phyloP scores from a whole-genome alignment of 2,797 vertebrate species.

The Anguilla marmorata region DNA sequence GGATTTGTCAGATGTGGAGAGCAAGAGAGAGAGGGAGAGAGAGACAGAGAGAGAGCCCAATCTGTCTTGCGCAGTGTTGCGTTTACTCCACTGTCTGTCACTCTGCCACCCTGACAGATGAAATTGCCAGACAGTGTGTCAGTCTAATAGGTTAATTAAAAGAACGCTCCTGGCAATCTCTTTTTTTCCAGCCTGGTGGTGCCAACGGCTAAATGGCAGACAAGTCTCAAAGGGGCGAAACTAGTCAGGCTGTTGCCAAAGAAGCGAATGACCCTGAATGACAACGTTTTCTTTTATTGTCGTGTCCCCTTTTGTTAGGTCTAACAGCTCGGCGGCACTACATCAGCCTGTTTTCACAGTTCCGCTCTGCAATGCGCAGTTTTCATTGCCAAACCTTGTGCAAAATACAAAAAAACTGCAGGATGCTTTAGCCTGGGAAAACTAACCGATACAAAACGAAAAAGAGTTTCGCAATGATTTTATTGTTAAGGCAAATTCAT shows the following conservation, averaged over 20 bases:
- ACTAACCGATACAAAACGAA: not conserved
- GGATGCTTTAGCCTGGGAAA: not conserved
- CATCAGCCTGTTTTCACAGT: not conserved
- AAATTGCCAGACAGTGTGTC: not conserved
- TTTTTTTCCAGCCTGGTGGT: not conserved
- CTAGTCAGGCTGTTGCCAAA: not conserved
- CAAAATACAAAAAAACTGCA: not conserved
- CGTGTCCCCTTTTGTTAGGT: not conserved
- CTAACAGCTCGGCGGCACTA: not conserved
- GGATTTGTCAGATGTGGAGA: not conserved
- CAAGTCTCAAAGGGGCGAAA: not conserved
- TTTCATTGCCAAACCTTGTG: not conserved
- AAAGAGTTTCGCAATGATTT: not conserved
- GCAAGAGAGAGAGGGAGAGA: not conserved
- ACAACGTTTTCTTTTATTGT: not conserved
- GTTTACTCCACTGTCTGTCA: not conserved
- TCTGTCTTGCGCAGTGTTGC: not conserved
- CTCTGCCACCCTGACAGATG: not conserved
- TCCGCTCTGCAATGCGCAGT: not conserved
- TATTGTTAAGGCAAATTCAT: not conserved
- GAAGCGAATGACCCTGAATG: not conserved
- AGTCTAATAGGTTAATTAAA: conserved; percentile 24
- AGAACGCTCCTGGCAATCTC: not conserved
- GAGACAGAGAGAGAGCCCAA: not conserved
- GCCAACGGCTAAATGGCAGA: not conserved